Evolutionary conservation across 2,888 invertebrate genomes (phyloP).

Genomic region (Drosophila paranaensis): DNA sequence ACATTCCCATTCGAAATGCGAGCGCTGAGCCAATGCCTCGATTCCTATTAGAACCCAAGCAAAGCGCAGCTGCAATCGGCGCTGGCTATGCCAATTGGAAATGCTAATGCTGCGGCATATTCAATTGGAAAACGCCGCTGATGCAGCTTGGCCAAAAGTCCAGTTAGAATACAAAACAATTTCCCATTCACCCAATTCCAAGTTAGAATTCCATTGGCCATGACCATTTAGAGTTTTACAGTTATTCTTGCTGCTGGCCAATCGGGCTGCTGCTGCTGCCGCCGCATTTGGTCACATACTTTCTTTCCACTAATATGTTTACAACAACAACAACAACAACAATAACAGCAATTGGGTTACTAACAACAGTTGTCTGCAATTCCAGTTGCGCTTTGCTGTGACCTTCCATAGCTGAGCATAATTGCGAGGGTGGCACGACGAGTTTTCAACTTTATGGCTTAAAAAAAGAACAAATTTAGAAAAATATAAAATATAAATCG

Average conservation of each 20-base stretch:
- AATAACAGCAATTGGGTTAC: constrained; percentile 52
- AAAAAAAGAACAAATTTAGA: too few species aligned
- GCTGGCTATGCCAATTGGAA: not conserved
- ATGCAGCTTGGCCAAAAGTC: constrained; percentile 3
- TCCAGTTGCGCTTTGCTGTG: constrained; percentile 8
- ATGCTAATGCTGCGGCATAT: not conserved
- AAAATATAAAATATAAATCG: not conserved
- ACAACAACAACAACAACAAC: constrained; percentile 14
- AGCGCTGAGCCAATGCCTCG: not conserved
- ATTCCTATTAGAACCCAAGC: not conserved
- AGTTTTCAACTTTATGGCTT: too few species aligned
- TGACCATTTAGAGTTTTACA: constrained; percentile 23
- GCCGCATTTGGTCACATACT: constrained; percentile 63
- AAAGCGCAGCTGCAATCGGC: not conserved
- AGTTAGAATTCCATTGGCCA: constrained; percentile 11
- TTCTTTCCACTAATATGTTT: constrained; percentile 67
- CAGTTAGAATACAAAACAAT: not conserved
- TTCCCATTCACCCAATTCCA: not conserved
- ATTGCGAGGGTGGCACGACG: not conserved
- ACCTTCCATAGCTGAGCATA: not conserved
- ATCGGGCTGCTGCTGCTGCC: constrained; percentile 20
- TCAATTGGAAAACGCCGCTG: constrained; percentile 1
- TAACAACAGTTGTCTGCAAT: constrained; percentile 22
- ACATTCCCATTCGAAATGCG: not conserved
- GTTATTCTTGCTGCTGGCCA: constrained; percentile 14